These are phyloP conservation scores for Cacoxenus indagator DNA, from an alignment of 2,888 invertebrate genomes.

Conservation along the genomic window DNA sequence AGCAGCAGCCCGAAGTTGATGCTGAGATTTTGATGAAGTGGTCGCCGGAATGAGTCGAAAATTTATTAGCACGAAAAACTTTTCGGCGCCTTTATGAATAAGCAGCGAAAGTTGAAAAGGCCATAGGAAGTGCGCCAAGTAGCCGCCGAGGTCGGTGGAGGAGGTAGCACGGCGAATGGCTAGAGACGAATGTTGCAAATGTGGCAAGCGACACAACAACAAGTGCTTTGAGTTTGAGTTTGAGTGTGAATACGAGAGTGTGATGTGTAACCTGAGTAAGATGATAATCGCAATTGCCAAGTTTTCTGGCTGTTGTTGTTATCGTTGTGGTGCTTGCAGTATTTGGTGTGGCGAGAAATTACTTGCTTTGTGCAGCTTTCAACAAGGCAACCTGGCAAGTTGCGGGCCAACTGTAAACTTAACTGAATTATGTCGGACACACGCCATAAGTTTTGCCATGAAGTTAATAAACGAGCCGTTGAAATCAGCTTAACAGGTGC, in stretches of 20 bases:
- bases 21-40: conserved; percentile 19
- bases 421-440: conserved; percentile 26
- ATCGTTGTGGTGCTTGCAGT: not conserved
- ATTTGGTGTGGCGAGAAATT: not conserved
- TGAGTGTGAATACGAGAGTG: too few relatives aligned
- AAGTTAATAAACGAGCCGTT: conserved; percentile 17
- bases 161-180: too few relatives aligned
- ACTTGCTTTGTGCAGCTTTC: conserved; percentile 3
- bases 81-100: conserved; percentile 4
- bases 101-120: conserved; percentile 17
- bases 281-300: conserved; percentile 1
- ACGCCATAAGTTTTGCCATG: conserved; percentile 16
- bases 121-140: not conserved
- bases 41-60: conserved; percentile 1
- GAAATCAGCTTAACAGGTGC: conserved; percentile 24
- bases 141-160: not conserved
- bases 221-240: not conserved
- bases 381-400: not conserved
- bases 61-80: conserved; percentile 22
- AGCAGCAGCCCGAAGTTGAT: conserved; percentile 38
- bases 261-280: conserved; percentile 5
- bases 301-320: not conserved
- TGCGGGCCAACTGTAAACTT: not conserved
- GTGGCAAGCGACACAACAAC: not conserved
- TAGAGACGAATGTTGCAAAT: too few relatives aligned